Evolutionary conservation across 2,797 vertebrate species (phyloP).

Genomic region (Aulostomus chinensis): DNA sequence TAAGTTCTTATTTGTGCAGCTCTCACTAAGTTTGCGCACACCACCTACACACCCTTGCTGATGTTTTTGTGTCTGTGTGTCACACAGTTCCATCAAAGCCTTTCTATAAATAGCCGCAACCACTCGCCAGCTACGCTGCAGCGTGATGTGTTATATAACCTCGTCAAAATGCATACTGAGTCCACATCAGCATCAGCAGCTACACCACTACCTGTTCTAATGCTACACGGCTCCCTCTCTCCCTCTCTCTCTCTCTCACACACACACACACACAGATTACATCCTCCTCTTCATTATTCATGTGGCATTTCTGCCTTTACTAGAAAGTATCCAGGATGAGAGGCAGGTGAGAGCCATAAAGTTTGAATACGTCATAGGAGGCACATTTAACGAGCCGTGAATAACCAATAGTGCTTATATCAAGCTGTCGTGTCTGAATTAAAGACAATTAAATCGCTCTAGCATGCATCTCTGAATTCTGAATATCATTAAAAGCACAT

Average conservation of each 20-base stretch:
- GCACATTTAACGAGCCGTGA: neutral
- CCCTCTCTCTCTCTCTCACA: conserved; percentile 16
- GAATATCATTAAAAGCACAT: too few species aligned
- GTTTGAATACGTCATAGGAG: neutral
- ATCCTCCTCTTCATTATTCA: conserved; percentile 49
- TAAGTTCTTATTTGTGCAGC: too few species aligned
- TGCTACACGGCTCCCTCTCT: too few species aligned
- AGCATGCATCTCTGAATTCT: too few species aligned
- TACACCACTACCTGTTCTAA: conserved; percentile 57
- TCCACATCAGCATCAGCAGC: conserved; percentile 54
- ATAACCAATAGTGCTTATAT: too few species aligned
- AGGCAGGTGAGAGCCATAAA: neutral
- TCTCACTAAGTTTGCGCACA: too few species aligned
- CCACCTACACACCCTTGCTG: conserved; percentile 1
- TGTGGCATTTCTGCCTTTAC: conserved; percentile 40
- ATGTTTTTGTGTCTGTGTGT: conserved; percentile 72
- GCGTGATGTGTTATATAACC: conserved; percentile 70
- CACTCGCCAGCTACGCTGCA: conserved; percentile 38
- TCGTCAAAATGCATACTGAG: conserved; percentile 44
- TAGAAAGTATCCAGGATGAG: conserved; percentile 29
- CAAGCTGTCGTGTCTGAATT: neutral
- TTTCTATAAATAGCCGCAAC: conserved; percentile 67
- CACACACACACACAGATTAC: conserved; percentile 34
- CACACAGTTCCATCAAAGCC: conserved; percentile 55
- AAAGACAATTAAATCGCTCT: too few species aligned